Evolutionary conservation across 2,888 invertebrate species (phyloP).

Genomic region (Callyntrura sp.): DNA sequence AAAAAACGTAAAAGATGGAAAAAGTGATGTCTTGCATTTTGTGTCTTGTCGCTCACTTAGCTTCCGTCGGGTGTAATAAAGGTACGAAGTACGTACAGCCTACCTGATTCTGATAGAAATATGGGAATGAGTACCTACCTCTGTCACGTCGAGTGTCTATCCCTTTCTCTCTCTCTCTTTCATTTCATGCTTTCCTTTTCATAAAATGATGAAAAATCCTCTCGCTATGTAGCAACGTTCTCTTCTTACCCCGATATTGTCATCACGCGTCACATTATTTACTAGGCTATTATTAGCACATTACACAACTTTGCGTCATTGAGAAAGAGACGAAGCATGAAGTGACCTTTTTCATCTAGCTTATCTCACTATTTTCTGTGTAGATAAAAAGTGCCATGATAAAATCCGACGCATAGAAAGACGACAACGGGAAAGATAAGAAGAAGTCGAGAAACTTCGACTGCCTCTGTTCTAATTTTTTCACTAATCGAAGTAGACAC

Average conservation of each 20-base stretch:
- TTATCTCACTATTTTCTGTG: background rate
- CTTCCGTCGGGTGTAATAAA: too few species aligned
- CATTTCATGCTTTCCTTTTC: too few species aligned
- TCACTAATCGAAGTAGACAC: slow-evolving; percentile 6
- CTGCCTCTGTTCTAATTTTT: background rate
- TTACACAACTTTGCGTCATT: background rate
- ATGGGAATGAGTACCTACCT: too few species aligned
- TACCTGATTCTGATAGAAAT: too few species aligned
- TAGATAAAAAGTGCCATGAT: background rate
- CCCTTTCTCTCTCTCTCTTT: too few species aligned
- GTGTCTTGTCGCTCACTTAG: too few species aligned
- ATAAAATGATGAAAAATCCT: too few species aligned
- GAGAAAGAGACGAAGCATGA: background rate
- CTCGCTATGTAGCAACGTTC: too few species aligned
- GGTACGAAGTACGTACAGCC: too few species aligned
- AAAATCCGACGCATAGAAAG: background rate
- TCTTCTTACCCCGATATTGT: background rate
- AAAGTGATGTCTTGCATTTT: too few species aligned
- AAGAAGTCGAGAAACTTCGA: background rate
- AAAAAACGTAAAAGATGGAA: too few species aligned
- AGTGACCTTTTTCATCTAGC: slow-evolving; percentile 6
- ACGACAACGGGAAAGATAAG: background rate
- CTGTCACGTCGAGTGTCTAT: too few species aligned
- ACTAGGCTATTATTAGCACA: background rate
- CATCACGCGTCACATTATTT: slow-evolving; percentile 1